Evolutionary conservation across 2,888 invertebrate species (phyloP), one percentile per base, ranked within the genome.

Genomic region (Dexiosoma caninum): DNA sequence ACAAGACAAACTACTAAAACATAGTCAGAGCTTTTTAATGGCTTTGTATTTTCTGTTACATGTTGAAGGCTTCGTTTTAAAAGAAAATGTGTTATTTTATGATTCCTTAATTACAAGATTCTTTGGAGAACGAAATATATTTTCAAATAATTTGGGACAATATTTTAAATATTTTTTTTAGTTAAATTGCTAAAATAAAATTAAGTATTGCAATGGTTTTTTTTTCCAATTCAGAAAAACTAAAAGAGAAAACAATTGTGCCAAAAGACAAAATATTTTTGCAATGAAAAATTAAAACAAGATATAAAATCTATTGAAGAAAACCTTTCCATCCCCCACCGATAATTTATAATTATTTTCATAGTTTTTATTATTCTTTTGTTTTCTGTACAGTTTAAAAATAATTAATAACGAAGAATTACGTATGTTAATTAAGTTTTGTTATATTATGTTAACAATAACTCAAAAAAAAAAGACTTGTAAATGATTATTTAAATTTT

Each of bases 271-370:
- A 16, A 67, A 66, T 60, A 12, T 37, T 62, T 72, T 72, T 59
- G 51, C 40, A 78, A 66, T 66, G 23, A 51, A 21, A 37, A 74
- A 55, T 23, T 60, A 8, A 21, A 37, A 14, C 14, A 16, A 42
- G 7, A 42, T 44, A 46, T 32, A 32, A 8, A 53, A 59, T 16
- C n/a, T n/a, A n/a, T n/a, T n/a, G n/a, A n/a, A n/a, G n/a, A n/a
- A n/a, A n/a, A 59, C 12, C 3, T 69, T 71, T 10, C 64, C 81
- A 81, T 71, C 67, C 77, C 80, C 81, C 81, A 81, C 81, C 81
- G 81, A 81, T 81, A 77, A 72, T 81, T 77, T 81, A 62, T 77
- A 81, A 46, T 46, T 67, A 51, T 55, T 67, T 78, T 66, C 10
- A 37, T n/a, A 57, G n/a, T n/a, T 21, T 53, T 69, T 23, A 51